Evolutionary conservation across 2,888 invertebrate species (phyloP), one percentile per base, ranked within the genome.

Genomic region (Congeria kusceri): DNA sequence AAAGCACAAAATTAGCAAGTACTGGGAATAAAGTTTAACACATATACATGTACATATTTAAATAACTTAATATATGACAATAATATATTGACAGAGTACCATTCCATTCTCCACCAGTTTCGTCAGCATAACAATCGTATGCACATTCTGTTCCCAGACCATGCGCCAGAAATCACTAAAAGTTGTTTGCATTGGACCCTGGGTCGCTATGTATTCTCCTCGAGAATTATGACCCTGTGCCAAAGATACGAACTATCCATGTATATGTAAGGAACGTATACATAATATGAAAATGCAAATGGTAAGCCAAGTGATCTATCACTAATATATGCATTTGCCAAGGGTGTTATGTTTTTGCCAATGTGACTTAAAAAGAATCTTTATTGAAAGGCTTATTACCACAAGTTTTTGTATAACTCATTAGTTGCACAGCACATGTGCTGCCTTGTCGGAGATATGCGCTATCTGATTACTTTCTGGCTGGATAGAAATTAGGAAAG

Each of bases 131-230:
- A 96, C 95, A 83, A 96, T 95, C 18, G 96, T 94, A 46, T 95
- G 94, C 0, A 96, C 95, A 85, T 96, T 95, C 88, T 96, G 95
- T 89, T 96, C 96, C 88, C 96, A 94, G 20, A 96, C 93, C 96
- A 96, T 96, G 85, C 95, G 95, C 96, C 96, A 96, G 92, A 96
- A 96, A 91, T 96, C 96, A 83, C 95, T 95, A 23, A 95, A 94
- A 3, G 96, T 96, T 76, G 95, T 94, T 47, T 95, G 95, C 77
- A 96, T 95, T 0, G 96, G 96, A 0, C 96, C 96, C 93, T 96
- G 96, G 20, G 96, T 95, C 7, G 96, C 96, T 75, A 96, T 96
- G 87, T 96, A 96, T 89, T 96, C 96, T 70, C 95, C 94, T 58
- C 95, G 94, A 2, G 95, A 95, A 1, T 94, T 94, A 86, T 95